These are phyloP conservation scores for Aethes cnicana DNA, from an alignment of 2,888 invertebrate genomes.

Conservation along the genomic window DNA sequence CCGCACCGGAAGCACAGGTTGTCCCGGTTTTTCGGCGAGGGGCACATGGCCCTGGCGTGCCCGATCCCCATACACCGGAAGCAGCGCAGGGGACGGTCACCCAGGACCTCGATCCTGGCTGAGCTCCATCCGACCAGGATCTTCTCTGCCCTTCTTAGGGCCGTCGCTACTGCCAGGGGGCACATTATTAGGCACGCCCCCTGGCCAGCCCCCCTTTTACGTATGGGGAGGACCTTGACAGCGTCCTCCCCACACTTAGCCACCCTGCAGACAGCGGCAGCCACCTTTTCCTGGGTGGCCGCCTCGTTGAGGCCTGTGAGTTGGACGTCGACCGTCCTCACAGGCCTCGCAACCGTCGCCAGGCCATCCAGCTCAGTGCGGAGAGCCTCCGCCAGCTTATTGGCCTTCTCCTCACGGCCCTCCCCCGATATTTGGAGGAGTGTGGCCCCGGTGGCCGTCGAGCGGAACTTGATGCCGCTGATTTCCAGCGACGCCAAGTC, in stretches of 20 bases:
- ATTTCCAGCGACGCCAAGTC: conserved; percentile 16
- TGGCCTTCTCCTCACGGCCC: conserved; percentile 17
- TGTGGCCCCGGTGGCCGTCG: conserved; percentile 25
- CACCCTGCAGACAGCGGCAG: not conserved
- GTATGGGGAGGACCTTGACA: not conserved
- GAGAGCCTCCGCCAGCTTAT: conserved; percentile 27
- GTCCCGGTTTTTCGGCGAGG: conserved; percentile 12
- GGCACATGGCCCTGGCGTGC: not conserved
- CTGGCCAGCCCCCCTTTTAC: conserved; percentile 3
- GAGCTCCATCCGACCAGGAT: conserved; percentile 5
- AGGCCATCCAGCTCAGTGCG: not conserved
- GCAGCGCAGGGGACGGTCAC: not conserved
- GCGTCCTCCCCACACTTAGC: not conserved
- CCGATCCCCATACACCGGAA: conserved; percentile 4
- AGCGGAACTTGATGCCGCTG: not conserved
- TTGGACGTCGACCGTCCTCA: not conserved
- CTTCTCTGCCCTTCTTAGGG: no score
- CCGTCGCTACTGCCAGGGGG: no score
- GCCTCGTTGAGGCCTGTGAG: conserved; percentile 5
- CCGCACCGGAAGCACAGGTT: conserved; percentile 25
- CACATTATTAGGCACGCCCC: not conserved
- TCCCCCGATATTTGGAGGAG: conserved; percentile 28
- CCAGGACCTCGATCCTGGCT: not conserved
- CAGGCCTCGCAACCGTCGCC: not conserved
- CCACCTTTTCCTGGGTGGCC: not conserved